Percentiles rank a stretch among this genome's conserved stretches.
These are phyloP conservation scores for Cavia porcellus DNA, from an alignment of 2,113 vertebrate genomes.

Conservation along the genomic window DNA sequence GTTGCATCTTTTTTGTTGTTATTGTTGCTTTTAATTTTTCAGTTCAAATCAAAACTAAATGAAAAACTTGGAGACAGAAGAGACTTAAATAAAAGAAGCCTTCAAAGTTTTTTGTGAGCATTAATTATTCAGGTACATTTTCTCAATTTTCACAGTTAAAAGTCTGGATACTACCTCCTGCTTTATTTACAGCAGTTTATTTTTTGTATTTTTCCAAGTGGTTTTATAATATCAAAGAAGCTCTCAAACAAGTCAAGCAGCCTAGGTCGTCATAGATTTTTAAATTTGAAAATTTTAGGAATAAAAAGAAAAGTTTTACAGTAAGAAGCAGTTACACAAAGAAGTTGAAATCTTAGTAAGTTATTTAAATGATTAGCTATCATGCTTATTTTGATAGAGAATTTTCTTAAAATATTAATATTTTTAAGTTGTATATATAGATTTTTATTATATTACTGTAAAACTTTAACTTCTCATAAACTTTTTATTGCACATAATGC, in stretches of 20 bases:
- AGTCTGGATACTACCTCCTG: neutral
- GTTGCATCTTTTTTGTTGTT: neutral
- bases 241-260: neutral
- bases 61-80: neutral
- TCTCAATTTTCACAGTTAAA: conserved; percentile 36
- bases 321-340: neutral
- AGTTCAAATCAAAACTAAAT: conserved; percentile 27
- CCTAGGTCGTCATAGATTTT: neutral
- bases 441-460: conserved; percentile 11
- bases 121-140: conserved; percentile 30
- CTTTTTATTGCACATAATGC: neutral
- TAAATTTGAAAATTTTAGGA: conserved; percentile 32
- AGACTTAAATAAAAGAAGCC: neutral
- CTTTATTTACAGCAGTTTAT: conserved; percentile 6
- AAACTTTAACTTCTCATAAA: neutral
- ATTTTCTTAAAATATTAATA: neutral
- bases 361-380: neutral
- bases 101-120: conserved; percentile 41
- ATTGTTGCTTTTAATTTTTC: neutral
- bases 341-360: neutral
- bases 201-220: neutral
- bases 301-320: neutral
- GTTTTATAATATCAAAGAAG: neutral
- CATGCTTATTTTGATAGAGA: neutral
- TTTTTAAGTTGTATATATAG: neutral